phyloP scores from a whole-genome alignment of 2,888 invertebrate species.

The Heliconius hortense region DNA sequence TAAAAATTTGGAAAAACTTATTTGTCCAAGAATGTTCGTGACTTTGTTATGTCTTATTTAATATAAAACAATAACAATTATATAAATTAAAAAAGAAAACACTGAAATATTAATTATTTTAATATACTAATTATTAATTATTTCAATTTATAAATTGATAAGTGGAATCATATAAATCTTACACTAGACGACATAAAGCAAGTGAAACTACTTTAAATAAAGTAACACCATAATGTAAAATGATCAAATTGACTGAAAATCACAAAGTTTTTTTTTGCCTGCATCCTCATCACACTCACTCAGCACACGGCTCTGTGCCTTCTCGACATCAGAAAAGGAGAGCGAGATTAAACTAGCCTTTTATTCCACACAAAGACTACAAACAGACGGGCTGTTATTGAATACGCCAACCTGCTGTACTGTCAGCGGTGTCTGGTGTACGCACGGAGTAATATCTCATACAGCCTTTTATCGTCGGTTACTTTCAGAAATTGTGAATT shows the following conservation, averaged over 20 bases:
- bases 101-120: neutral
- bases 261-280: neutral
- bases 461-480: slow-evolving; percentile 20
- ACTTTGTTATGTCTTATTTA: too few relatives aligned
- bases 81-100: too few relatives aligned
- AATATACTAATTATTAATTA: too few relatives aligned
- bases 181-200: too few relatives aligned
- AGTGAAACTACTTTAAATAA: neutral
- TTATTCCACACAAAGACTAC: slow-evolving; percentile 33
- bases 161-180: neutral
- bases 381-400: slow-evolving; percentile 32
- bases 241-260: slow-evolving; percentile 1
- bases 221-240: neutral
- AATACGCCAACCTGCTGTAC: slow-evolving; percentile 26
- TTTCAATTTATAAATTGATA: too few relatives aligned
- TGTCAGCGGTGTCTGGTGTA: slow-evolving; percentile 33
- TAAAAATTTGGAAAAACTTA: too few relatives aligned
- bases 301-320: slow-evolving; percentile 9
- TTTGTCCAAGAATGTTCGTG: too few relatives aligned
- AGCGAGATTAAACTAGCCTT: slow-evolving; percentile 34
- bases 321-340: slow-evolving; percentile 29
- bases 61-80: too few relatives aligned
- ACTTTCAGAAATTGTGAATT: slow-evolving; percentile 5
- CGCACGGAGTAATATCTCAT: slow-evolving; percentile 37
- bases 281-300: too few relatives aligned